Evolutionary conservation across 2,888 invertebrate species (phyloP), one percentile per base, ranked within the genome.

Genomic region (Neoscelio sp.): DNA sequence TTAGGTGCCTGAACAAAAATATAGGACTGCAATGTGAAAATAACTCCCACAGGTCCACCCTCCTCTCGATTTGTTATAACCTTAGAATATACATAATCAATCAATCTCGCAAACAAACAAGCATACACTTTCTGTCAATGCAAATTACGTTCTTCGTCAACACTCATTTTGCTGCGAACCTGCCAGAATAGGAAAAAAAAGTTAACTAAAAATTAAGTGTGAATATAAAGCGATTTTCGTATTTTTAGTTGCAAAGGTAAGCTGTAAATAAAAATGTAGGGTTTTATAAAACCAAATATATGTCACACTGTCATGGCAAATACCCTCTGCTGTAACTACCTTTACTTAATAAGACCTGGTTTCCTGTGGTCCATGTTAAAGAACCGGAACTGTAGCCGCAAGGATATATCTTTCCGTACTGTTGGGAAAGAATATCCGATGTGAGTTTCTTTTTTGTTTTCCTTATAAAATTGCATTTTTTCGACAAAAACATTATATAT

Each of bases 321-420:
- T 50, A 76, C 28, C 65, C 71, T 68, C 7, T 38, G 12, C 33
- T 62, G 83, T 86, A 85, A 83, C 85, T 86, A 87, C 88, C 87
- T 88, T 93, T 94, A 96, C 94, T 96, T 95, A 93, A 96, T 95
- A 94, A 95, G 94, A 92, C 95, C 95, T 91, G 94, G 94, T 93
- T 94, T 94, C 94, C 96, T 95, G 94, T 95, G 95, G 92, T 95
- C 93, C 93, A 95, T 95, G 94, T 96, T 96, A 96, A 97, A 97
- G 95, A 96, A 96, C 94, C 96, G 94, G 95, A 96, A 97, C 94
- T 95, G 95, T 93, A 96, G 95, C 94, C 96, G 96, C 94, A 96
- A 95, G 93, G 96, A 96, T 94, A 96, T 95, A 93, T 97, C 96
- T 96, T 97, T 97, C 95, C 96, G 96, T 95, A 97, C 96, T 96